phyloP scores from a whole-genome alignment of 2,113 vertebrate species.

The Kryptolebias marmoratus region DNA sequence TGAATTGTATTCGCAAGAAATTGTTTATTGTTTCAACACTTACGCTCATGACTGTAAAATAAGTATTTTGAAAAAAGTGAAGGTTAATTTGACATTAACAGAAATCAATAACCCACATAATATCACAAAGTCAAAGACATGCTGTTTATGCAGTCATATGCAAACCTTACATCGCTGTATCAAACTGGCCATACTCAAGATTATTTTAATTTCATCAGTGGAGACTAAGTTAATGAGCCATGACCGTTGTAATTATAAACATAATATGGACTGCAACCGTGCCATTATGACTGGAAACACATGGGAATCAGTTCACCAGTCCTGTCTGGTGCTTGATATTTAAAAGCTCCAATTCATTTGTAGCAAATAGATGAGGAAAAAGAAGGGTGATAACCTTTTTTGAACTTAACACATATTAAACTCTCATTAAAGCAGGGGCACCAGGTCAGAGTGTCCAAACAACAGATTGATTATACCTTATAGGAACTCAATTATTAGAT shows the following conservation, averaged over 20 bases:
- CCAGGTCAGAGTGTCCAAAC: no score
- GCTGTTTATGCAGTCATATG: constrained; percentile 17
- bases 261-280: constrained; percentile 70
- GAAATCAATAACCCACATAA: constrained; percentile 13
- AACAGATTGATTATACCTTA: no score
- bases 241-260: constrained; percentile 75
- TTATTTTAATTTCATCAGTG: constrained; percentile 72
- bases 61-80: constrained; percentile 17
- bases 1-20: constrained; percentile 30
- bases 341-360: constrained; percentile 48
- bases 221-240: constrained; percentile 69
- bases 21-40: constrained; percentile 28
- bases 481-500: no score
- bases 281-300: constrained; percentile 64
- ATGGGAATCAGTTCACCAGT: constrained; percentile 64
- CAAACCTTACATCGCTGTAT: constrained; percentile 24
- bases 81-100: constrained; percentile 20
- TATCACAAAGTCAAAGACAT: constrained; percentile 11
- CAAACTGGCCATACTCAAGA: constrained; percentile 44
- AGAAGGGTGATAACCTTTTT: no score
- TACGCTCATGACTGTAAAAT: constrained; percentile 19
- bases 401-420: no score
- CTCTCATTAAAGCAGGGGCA: no score
- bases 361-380: no score
- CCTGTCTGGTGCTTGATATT: constrained; percentile 65